Percentiles rank a stretch among this genome's conserved stretches.
Conservation (phyloP, 2,113 vertebrate genomes). For the Cathartes aura region DNA sequence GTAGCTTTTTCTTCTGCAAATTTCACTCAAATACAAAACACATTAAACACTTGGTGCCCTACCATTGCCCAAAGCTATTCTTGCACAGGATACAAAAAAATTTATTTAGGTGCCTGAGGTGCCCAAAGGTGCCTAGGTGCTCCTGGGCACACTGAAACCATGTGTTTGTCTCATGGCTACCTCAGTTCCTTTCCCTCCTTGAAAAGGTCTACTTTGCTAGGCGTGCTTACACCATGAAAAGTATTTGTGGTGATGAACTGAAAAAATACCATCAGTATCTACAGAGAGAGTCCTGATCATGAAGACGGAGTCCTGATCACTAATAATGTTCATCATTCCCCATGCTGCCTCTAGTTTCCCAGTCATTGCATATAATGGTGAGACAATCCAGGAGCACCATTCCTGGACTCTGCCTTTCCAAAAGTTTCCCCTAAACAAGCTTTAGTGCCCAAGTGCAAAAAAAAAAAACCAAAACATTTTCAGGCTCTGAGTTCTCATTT, state of each 20-base stretch:
- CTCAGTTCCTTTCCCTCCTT: neutral
- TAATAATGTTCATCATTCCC: neutral
- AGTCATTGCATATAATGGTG: neutral
- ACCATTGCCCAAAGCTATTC: neutral
- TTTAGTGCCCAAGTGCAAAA: neutral
- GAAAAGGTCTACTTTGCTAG: neutral
- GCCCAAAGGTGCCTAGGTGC: neutral
- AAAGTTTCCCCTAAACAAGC: neutral
- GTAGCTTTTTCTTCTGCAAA: neutral
- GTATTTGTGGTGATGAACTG: neutral
- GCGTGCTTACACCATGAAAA: neutral
- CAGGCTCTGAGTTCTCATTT: neutral
- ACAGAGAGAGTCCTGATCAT: neutral
- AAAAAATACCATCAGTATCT: neutral
- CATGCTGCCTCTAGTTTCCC: neutral
- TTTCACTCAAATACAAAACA: neutral
- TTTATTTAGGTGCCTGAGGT: neutral
- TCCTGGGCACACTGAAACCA: neutral
- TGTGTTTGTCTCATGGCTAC: neutral
- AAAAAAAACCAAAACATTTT: neutral
- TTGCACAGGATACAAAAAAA: neutral
- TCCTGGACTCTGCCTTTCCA: neutral
- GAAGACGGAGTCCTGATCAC: neutral
- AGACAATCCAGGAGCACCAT: neutral
- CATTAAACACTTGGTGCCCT: neutral